phyloP scores from a whole-genome alignment of 2,113 vertebrate genomes.

The Myotis lucifugus region DNA sequence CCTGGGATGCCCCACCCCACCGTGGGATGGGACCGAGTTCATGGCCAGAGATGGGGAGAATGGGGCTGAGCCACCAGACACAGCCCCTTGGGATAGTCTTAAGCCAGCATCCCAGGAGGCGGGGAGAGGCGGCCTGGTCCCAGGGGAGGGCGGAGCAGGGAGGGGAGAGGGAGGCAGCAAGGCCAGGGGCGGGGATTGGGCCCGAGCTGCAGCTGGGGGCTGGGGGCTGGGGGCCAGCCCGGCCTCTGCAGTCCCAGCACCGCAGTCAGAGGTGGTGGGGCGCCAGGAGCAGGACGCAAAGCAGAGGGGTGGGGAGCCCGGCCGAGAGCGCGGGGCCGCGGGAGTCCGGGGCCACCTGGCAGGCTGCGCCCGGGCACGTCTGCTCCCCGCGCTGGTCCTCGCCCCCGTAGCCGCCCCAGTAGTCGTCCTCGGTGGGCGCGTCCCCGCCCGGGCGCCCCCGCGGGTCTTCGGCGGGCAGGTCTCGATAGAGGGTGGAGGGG shows the following conservation, averaged over 20 bases:
- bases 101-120: not conserved
- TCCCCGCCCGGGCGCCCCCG: constrained; percentile 87
- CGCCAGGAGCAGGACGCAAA: constrained; percentile 76
- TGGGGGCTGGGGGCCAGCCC: not conserved
- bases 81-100: not conserved
- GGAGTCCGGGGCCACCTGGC: constrained; percentile 75
- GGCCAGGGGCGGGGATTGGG: not conserved
- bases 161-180: not conserved
- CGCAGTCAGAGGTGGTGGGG: constrained; percentile 79
- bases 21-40: not conserved
- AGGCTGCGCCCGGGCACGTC: constrained; percentile 78
- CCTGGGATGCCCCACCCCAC: not conserved
- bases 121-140: not conserved
- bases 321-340: constrained; percentile 67
- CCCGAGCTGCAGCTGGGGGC: not conserved
- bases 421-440: constrained; percentile 88
- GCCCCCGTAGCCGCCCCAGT: constrained; percentile 89
- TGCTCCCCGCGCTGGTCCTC: constrained; percentile 86
- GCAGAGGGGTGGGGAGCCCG: constrained; percentile 67
- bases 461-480: constrained; percentile 85
- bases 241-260: constrained; percentile 49
- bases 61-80: not conserved
- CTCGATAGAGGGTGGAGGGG: constrained; percentile 89
- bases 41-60: constrained; percentile 1
- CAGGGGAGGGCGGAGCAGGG: not conserved